Conservation (phyloP, 2,888 invertebrate species). For the Myathropa florea region DNA sequence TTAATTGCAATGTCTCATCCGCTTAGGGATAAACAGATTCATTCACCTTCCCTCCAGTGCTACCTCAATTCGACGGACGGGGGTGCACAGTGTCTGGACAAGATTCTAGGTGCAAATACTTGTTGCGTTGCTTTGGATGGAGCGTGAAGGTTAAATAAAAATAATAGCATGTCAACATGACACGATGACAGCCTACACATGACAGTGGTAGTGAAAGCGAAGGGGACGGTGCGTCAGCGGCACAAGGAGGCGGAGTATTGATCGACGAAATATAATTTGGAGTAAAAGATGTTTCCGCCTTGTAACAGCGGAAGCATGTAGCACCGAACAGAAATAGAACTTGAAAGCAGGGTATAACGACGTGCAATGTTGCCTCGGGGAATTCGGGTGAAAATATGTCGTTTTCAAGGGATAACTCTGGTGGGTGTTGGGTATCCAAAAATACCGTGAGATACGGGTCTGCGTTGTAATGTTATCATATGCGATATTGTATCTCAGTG, state of each 20-base stretch:
- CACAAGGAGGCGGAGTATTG: slow-evolving; percentile 35
- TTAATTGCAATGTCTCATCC: neutral
- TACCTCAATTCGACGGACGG: neutral
- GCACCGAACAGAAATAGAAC: slow-evolving; percentile 47
- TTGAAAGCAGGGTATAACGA: slow-evolving; percentile 11
- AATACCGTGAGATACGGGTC: slow-evolving; percentile 12
- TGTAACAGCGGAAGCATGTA: slow-evolving; percentile 37
- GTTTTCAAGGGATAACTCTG: neutral
- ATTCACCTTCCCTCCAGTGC: too few relatives aligned
- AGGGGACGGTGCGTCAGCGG: neutral
- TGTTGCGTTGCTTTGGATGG: slow-evolving; percentile 28
- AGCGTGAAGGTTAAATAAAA: slow-evolving; percentile 37
- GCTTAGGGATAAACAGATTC: neutral
- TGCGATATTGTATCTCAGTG: neutral
- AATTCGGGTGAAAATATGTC: slow-evolving; percentile 21
- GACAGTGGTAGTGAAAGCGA: neutral
- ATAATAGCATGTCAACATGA: slow-evolving; percentile 13
- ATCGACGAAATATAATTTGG: slow-evolving; percentile 47
- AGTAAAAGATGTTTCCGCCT: slow-evolving; percentile 40
- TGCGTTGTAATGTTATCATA: neutral
- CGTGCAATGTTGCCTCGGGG: slow-evolving; percentile 30
- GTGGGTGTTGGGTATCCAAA: slow-evolving; percentile 43
- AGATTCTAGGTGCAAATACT: slow-evolving; percentile 5
- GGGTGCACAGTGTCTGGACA: neutral
- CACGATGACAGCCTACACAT: neutral